Evolutionary conservation across 2,113 vertebrate genomes (phyloP).

Genomic region (Promerops cafer): DNA sequence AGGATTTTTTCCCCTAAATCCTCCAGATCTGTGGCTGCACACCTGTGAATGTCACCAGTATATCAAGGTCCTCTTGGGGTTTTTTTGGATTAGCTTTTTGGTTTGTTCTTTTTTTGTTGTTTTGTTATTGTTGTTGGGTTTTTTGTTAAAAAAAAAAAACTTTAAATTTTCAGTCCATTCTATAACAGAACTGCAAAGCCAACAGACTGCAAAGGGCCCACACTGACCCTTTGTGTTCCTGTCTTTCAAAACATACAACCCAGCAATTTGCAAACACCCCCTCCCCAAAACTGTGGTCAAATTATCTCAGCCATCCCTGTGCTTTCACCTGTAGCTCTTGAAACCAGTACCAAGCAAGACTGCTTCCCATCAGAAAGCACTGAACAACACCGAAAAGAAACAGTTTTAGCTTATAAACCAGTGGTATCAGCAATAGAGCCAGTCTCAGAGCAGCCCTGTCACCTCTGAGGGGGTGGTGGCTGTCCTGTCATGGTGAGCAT

Average conservation of each 20-base stretch:
- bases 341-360: neutral
- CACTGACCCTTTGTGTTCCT: neutral
- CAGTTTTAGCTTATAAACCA: neutral
- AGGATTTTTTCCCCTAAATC: neutral
- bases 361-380: neutral
- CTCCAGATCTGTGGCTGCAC: neutral
- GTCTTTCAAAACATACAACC: neutral
- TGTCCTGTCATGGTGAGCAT: neutral
- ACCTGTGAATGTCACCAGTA: neutral
- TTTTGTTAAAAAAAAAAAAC: neutral
- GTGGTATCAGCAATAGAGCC: neutral
- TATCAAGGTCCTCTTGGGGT: neutral
- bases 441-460: neutral
- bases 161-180: neutral
- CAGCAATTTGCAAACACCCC: neutral
- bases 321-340: rapidly evolving
- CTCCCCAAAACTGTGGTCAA: neutral
- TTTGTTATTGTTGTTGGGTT: too few relatives aligned
- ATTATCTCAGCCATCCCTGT: too few relatives aligned
- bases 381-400: neutral
- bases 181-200: neutral
- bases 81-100: neutral
- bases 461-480: neutral
- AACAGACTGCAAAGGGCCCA: neutral
- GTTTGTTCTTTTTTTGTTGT: neutral